Conservation (phyloP, 2,888 invertebrate species). For the Romanomermis culicivorax region DNA sequence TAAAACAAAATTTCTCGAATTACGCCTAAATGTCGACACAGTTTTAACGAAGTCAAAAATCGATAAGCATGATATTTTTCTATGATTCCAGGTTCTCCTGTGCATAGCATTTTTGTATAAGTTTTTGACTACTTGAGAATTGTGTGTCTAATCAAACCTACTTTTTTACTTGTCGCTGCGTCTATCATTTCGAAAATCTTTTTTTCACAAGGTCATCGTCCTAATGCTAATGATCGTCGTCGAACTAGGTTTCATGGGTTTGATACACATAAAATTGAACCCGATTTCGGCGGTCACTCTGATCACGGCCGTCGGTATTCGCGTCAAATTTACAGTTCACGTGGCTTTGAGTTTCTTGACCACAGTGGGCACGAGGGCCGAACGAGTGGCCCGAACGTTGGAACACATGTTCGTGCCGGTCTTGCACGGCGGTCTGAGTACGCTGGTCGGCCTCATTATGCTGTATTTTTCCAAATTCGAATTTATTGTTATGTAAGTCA, state of each 20-base stretch:
- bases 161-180: too few relatives aligned
- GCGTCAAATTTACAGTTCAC: slow-evolving; percentile 66
- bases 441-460: slow-evolving; percentile 65
- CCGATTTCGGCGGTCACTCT: slow-evolving; percentile 70
- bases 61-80: too few relatives aligned
- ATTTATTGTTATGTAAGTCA: slow-evolving; percentile 52
- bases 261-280: slow-evolving; percentile 61
- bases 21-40: too few relatives aligned
- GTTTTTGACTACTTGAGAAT: too few relatives aligned
- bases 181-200: too few relatives aligned
- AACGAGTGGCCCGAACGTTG: slow-evolving; percentile 54
- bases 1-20: too few relatives aligned
- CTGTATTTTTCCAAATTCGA: slow-evolving; percentile 80
- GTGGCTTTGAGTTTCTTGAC: slow-evolving; percentile 73
- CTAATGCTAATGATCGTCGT: slow-evolving; percentile 42
- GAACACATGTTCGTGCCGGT: slow-evolving; percentile 66
- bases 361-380: slow-evolving; percentile 64
- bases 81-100: too few relatives aligned
- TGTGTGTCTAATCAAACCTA: too few relatives aligned
- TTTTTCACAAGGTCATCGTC: slow-evolving; percentile 23
- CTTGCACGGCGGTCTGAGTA: slow-evolving; percentile 67
- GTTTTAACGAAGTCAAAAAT: too few relatives aligned
- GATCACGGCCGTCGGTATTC: slow-evolving; percentile 61
- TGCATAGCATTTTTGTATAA: too few relatives aligned
- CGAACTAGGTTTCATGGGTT: slow-evolving; percentile 63